Conservation (phyloP, 2,113 vertebrate genomes). For the Chlorocebus sabaeus region DNA sequence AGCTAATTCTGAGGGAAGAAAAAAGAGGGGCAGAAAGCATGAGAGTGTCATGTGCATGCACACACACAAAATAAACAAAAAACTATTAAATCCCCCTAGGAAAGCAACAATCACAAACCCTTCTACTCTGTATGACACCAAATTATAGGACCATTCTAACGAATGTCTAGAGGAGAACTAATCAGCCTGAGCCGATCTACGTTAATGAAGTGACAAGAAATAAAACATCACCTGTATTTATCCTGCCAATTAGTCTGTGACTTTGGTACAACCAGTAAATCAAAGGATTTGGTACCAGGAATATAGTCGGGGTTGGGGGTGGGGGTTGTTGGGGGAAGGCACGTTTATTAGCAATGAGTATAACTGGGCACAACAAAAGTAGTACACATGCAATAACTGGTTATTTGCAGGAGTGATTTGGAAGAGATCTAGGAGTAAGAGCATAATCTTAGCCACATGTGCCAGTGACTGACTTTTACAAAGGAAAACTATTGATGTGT, state of each 20-base stretch:
- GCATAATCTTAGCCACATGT: neutral
- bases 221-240: conserved; percentile 20
- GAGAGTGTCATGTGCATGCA: neutral
- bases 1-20: neutral
- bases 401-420: neutral
- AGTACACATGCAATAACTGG: neutral
- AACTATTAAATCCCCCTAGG: neutral
- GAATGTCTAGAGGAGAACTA: neutral
- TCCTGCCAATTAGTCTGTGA: neutral
- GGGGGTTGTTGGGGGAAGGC: too few species aligned
- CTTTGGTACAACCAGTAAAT: neutral
- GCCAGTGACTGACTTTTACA: neutral
- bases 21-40: neutral
- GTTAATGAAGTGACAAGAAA: conserved; percentile 1
- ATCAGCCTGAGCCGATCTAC: neutral
- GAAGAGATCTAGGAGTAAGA: neutral
- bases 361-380: neutral
- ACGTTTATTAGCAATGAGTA: neutral
- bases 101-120: neutral
- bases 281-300: neutral
- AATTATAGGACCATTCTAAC: neutral
- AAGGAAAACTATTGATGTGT: neutral
- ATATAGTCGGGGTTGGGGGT: neutral
- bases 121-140: neutral
- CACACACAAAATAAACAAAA: neutral